Conservation (phyloP, 1,140 invertebrate species). For the Sinella curviseta region DNA sequence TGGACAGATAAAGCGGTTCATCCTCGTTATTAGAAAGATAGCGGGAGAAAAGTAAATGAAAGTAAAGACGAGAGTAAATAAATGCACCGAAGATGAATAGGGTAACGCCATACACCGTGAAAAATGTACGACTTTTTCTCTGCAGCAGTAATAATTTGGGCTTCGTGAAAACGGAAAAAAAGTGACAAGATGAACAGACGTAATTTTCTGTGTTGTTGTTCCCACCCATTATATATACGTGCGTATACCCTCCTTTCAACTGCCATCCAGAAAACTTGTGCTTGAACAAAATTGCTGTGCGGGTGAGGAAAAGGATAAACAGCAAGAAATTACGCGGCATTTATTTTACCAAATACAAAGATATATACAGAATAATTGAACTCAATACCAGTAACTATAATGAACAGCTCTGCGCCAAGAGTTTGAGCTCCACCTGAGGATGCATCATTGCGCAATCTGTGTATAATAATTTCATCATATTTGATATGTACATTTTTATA, state of each 20-base stretch:
- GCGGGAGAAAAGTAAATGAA: neutral
- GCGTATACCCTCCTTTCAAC: neutral
- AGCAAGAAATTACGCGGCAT: no score
- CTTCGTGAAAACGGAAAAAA: neutral
- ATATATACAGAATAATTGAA: no score
- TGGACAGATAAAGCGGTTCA: neutral
- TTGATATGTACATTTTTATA: no score
- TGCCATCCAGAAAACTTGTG: neutral
- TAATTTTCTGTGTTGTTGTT: neutral
- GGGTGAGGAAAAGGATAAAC: no score
- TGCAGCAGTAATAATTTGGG: neutral
- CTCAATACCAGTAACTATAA: no score
- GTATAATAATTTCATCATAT: no score
- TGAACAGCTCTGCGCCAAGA: no score
- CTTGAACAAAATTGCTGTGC: no score
- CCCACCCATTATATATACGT: neutral
- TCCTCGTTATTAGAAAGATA: neutral
- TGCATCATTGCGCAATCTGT: no score
- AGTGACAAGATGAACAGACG: neutral
- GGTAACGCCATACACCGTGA: neutral
- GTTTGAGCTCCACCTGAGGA: no score
- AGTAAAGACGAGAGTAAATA: neutral
- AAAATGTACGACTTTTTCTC: neutral
- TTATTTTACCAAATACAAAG: no score
- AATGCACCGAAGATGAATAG: neutral